Conservation (phyloP, 2,888 invertebrate species). For the Tetragnatha montana region DNA sequence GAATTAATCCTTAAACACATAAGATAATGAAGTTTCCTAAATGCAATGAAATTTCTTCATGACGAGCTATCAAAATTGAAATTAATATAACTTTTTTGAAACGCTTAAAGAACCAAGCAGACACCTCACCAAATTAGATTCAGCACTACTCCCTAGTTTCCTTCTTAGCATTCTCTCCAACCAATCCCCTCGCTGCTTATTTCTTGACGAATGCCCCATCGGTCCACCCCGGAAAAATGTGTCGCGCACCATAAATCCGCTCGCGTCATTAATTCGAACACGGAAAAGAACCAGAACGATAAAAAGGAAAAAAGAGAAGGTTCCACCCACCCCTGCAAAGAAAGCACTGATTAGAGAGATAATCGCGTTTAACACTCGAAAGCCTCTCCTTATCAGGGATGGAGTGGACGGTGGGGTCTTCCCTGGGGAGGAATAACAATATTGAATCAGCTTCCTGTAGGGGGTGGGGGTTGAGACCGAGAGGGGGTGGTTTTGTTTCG, state of each 20-base stretch:
- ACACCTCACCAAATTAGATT: too few species aligned
- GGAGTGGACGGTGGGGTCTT: background rate
- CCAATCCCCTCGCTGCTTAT: background rate
- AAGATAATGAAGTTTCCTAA: too few species aligned
- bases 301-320: background rate
- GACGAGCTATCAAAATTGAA: too few species aligned
- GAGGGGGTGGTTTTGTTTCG: constrained; percentile 11
- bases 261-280: constrained; percentile 47
- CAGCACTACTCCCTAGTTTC: too few species aligned
- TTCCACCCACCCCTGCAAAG: constrained; percentile 7
- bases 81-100: too few species aligned
- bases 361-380: constrained; percentile 58
- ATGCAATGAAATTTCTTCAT: too few species aligned
- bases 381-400: constrained; percentile 26
- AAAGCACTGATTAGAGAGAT: constrained; percentile 60
- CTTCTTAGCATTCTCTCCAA: too few species aligned
- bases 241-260: constrained; percentile 29
- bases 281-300: constrained; percentile 2
- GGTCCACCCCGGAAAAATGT: constrained; percentile 15
- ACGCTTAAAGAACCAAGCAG: too few species aligned
- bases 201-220: background rate
- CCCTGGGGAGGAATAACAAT: constrained; percentile 57
- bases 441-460: constrained; percentile 49
- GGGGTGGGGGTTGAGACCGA: background rate
- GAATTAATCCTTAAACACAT: too few species aligned